Percentiles rank a stretch among this genome's conserved stretches.
These are phyloP conservation scores for Crenuchus spilurus DNA, from an alignment of 2,797 vertebrate species.

Conservation along the genomic window DNA sequence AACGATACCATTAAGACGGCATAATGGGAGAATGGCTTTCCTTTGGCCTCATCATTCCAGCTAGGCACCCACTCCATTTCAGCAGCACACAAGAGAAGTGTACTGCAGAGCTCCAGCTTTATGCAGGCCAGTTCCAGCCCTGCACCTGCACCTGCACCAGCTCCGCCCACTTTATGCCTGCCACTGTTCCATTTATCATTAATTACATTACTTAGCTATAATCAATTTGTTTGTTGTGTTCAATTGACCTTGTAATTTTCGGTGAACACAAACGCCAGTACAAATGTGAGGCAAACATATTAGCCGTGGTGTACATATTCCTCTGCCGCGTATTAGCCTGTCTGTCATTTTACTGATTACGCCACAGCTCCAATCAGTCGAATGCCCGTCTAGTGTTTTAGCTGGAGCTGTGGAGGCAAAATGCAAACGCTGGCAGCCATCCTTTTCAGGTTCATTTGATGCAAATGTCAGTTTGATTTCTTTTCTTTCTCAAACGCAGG, in stretches of 20 bases:
- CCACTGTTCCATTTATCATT: slow-evolving; percentile 43
- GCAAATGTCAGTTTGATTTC: slow-evolving; percentile 44
- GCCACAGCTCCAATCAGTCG: slow-evolving; percentile 31
- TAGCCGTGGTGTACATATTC: slow-evolving; percentile 29
- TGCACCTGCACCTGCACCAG: slow-evolving; percentile 11
- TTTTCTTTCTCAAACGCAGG: slow-evolving; percentile 24
- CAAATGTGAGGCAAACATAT: slow-evolving; percentile 41
- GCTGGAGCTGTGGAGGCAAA: slow-evolving; percentile 6
- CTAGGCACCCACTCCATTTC: slow-evolving; percentile 12
- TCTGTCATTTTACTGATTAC: slow-evolving; percentile 37
- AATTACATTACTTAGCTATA: slow-evolving; percentile 50
- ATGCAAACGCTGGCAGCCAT: neutral
- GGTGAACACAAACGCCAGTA: slow-evolving; percentile 38
- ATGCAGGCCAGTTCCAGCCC: neutral
- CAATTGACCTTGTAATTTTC: slow-evolving; percentile 60
- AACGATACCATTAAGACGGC: slow-evolving; percentile 35
- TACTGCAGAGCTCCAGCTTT: neutral
- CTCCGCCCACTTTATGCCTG: neutral
- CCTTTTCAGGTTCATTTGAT: slow-evolving; percentile 36
- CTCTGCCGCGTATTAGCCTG: neutral
- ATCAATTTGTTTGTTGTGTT: slow-evolving; percentile 51
- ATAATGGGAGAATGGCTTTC: slow-evolving; percentile 37
- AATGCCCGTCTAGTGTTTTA: neutral
- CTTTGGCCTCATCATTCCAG: slow-evolving; percentile 38
- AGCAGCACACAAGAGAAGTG: neutral